These are phyloP conservation scores for Xylocampa areola DNA, from an alignment of 2,888 invertebrate species.

Conservation along the genomic window DNA sequence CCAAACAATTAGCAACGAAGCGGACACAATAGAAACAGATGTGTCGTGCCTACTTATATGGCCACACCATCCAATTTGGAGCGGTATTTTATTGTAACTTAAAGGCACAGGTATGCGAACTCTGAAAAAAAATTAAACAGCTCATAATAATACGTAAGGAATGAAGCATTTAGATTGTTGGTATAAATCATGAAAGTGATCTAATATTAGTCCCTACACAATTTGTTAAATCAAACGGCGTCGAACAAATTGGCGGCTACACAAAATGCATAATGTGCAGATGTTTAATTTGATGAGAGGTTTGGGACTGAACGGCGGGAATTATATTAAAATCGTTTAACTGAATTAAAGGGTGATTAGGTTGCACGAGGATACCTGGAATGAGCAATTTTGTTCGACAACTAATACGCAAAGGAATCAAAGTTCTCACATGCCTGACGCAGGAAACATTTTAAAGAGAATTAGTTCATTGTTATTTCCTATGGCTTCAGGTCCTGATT, in stretches of 20 bases:
- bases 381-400: slow-evolving; percentile 68
- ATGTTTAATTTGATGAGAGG: slow-evolving; percentile 86
- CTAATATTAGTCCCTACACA: slow-evolving; percentile 70
- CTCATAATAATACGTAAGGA: slow-evolving; percentile 44
- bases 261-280: slow-evolving; percentile 85
- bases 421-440: slow-evolving; percentile 44
- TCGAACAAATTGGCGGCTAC: slow-evolving; percentile 78
- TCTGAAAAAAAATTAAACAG: slow-evolving; percentile 35
- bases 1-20: slow-evolving; percentile 66
- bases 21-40: slow-evolving; percentile 68
- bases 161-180: slow-evolving; percentile 67
- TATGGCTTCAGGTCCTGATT: slow-evolving; percentile 21
- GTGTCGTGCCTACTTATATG: slow-evolving; percentile 52
- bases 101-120: slow-evolving; percentile 33
- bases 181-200: slow-evolving; percentile 72
- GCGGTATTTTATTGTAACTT: slow-evolving; percentile 38
- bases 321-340: slow-evolving; percentile 85
- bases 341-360: slow-evolving; percentile 78
- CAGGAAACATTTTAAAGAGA: slow-evolving; percentile 41
- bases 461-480: slow-evolving; percentile 45
- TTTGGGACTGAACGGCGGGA: slow-evolving; percentile 73
- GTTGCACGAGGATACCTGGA: slow-evolving; percentile 71
- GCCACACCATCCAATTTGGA: slow-evolving; percentile 47
- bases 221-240: slow-evolving; percentile 83
- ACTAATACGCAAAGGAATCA: slow-evolving; percentile 31